phyloP scores from a whole-genome alignment of 1,140 invertebrate genomes.

The Phenacoccus solenopsis region DNA sequence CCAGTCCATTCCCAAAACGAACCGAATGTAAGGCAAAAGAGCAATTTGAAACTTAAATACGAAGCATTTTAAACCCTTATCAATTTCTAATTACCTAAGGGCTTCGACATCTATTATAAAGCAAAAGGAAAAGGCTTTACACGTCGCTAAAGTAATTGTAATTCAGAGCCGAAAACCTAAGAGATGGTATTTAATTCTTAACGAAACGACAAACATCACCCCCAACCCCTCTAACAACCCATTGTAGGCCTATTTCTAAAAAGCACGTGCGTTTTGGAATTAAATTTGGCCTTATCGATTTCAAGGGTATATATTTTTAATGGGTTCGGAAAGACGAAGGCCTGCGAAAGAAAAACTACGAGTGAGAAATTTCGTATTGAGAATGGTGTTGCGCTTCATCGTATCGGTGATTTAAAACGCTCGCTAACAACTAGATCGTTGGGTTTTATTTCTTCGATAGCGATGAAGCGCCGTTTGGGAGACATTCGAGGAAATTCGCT shows the following conservation, averaged over 20 bases:
- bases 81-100: slow-evolving; percentile 2
- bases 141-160: neutral
- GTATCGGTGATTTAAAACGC: neutral
- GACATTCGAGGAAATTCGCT: neutral
- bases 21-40: too few relatives aligned
- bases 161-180: neutral
- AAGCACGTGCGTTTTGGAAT: neutral
- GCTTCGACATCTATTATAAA: neutral
- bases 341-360: too few relatives aligned
- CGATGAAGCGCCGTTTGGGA: neutral
- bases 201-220: neutral
- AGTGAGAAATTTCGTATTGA: too few relatives aligned
- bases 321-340: too few relatives aligned
- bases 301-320: too few relatives aligned
- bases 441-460: neutral
- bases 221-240: too few relatives aligned
- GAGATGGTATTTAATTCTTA: neutral
- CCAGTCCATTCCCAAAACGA: too few relatives aligned
- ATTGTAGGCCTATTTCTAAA: neutral
- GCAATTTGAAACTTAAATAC: neutral
- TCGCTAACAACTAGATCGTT: neutral
- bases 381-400: neutral
- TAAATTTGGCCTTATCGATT: neutral
- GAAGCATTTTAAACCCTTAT: neutral
- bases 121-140: neutral